Percentiles rank a stretch among this genome's conserved stretches.
These are phyloP conservation scores for Geococcyx californianus DNA, from an alignment of 2,113 vertebrate species.

Conservation along the genomic window DNA sequence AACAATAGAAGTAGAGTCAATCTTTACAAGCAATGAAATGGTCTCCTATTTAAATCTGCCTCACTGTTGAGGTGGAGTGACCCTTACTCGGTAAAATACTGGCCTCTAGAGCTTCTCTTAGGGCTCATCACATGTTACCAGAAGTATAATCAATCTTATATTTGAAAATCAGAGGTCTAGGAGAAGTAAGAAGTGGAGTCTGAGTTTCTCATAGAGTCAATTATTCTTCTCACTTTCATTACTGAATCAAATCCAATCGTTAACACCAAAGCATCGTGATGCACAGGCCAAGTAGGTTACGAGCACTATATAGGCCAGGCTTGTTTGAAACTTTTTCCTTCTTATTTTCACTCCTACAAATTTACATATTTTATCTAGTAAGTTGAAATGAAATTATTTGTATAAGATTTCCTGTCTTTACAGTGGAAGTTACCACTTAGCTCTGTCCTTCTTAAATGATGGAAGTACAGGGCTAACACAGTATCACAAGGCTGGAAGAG, in stretches of 20 bases:
- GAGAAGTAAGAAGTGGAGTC: not conserved
- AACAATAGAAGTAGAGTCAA: no score
- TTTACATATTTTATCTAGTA: not conserved
- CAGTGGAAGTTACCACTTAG: not conserved
- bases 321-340: not conserved
- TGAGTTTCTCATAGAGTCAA: not conserved
- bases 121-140: not conserved
- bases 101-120: not conserved
- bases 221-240: not conserved
- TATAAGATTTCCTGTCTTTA: not conserved
- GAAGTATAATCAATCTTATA: not conserved
- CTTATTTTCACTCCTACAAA: not conserved
- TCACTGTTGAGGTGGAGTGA: not conserved
- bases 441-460: not conserved
- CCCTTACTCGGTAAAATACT: not conserved
- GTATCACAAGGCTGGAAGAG: no score
- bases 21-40: no score
- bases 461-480: not conserved
- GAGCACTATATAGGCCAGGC: not conserved
- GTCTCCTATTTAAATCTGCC: not conserved
- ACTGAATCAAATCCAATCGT: not conserved
- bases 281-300: not conserved
- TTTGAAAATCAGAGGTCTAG: not conserved
- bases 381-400: not conserved
- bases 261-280: not conserved